Base-by-base conservation (phyloP, 2,888 invertebrate genomes). In the Clostera curtula region DNA sequence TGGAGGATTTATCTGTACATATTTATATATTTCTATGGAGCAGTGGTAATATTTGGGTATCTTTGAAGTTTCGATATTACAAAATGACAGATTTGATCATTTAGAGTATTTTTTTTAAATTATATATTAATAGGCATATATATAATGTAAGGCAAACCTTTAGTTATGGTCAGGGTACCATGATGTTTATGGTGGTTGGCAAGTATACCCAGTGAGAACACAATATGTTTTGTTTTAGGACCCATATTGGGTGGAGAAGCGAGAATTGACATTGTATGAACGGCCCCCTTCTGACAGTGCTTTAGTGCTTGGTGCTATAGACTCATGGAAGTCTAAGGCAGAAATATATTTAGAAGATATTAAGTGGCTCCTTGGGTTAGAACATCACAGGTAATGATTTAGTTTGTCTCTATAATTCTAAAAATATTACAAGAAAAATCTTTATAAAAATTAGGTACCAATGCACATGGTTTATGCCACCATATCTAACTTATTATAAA, bases 291-390 rank as follows among this genome's bases (percentile, higher is more conserved):
- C 82, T 2, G 77, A 77, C 2, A 82, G 82, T 32, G 74, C 79
- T 1, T 37, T 72, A 1, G 82, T 86, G 31, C 60, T 85, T 2
- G 80, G 85, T 1, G 88, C 88, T 0, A 74, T 87, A 2, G 85
- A 89, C 29, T 87, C 89, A 12, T 95, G 94, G 93, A 70, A 87
- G 17, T 86, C 86, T 36, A 80, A 87, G 32, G 85, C 89, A 49
- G 73, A 79, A 15, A 83, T 76, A 14, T 89, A 90, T 31, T 75
- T 86, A 30, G 85, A 86, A 27, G 92, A 93, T 62, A 67, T 93
- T 8, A 86, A 87, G 33, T 90, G 89, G 87, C 63, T 95, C 11
- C 72, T 94, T 1, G 71, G 80, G 29, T 69, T 92, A 33, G 87
- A 88, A 27, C 89, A 92, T 70, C 86, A 90, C 54, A 88, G 85